Evolutionary conservation across 2,888 invertebrate genomes (phyloP), one percentile per base, ranked within the genome.

Genomic region (Hoplodrina ambigua): DNA sequence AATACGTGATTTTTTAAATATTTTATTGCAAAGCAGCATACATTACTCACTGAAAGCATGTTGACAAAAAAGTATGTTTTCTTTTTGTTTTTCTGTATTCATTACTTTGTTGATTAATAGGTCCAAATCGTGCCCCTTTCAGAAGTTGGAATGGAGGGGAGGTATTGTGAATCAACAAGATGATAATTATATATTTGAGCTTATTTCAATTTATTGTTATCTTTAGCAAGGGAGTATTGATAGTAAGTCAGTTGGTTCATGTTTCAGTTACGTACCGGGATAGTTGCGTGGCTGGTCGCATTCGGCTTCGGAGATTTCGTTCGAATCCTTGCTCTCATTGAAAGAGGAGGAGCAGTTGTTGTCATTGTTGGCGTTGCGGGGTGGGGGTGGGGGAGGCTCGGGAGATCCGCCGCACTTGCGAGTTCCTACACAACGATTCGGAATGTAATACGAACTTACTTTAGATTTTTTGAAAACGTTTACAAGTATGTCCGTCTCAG

Each of bases 291-390:
- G 97, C 94, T 98, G 98, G 96, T 98, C 98, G 93, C 98, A 98
- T 94, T 98, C 98, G 86, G 98, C 98, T 94, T 98, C 98, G 90
- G 98, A 98, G 94, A 98, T 98, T 95, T 98, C 98, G 96, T 98
- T 98, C 94, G 98, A 98, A 93, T 98, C 98, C 96, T 98, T 98
- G 91, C 98, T 98, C 94, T 98, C 98, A 95, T 99, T 98, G 96
- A 98, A 98, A 57, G 97, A 97, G 85, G 98, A 97, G 88, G 97
- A 97, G 91, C 96, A 98, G 96, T 98, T 98, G 92, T 97, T 97
- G 91, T 97, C 97, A 86, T 96, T 97, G 92, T 98, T 98, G 88
- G 98, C 98, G 94, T 98, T 98, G 90, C 97, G 97, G 89, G 97
- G 98, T 87, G 97, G 98, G 83, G 97, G 98, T 96, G 97, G 97